phyloP scores from a whole-genome alignment of 2,888 invertebrate genomes.

The Chaetoderma sp. region DNA sequence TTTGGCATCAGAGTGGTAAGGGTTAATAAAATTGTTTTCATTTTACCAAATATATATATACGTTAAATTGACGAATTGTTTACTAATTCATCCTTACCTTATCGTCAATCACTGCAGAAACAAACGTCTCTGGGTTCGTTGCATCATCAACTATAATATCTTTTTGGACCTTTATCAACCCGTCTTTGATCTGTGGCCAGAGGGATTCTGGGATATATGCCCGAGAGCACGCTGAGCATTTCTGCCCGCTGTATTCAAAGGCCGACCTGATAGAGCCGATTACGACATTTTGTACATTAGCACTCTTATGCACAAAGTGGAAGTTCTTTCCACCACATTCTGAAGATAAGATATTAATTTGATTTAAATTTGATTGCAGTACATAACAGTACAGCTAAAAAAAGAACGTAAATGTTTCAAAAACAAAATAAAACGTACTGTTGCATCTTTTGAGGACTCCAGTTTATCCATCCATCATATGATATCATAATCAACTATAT shows the following conservation, averaged over 20 bases:
- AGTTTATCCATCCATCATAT: too few species aligned
- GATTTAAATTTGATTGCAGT: too few species aligned
- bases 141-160: slow-evolving; percentile 87
- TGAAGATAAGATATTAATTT: slow-evolving; percentile 71
- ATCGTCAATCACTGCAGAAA: slow-evolving; percentile 97
- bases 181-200: slow-evolving; percentile 79
- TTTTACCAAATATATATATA: too few species aligned
- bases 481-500: too few species aligned
- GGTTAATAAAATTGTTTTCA: too few species aligned
- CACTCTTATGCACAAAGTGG: slow-evolving; percentile 94
- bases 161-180: slow-evolving; percentile 78
- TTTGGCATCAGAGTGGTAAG: too few species aligned
- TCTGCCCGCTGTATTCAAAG: slow-evolving; percentile 96
- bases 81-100: slow-evolving; percentile 72
- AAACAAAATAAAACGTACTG: too few species aligned
- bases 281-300: slow-evolving; percentile 85
- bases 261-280: slow-evolving; percentile 88
- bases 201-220: slow-evolving; percentile 93
- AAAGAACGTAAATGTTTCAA: too few species aligned
- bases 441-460: too few species aligned
- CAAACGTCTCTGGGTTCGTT: slow-evolving; percentile 81
- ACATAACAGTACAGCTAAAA: too few species aligned
- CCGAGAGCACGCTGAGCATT: slow-evolving; percentile 98
- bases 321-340: slow-evolving; percentile 99
- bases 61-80: not conserved